These are phyloP conservation scores for Drosophila ezoana DNA, from an alignment of 2,888 invertebrate species.

Conservation along the genomic window DNA sequence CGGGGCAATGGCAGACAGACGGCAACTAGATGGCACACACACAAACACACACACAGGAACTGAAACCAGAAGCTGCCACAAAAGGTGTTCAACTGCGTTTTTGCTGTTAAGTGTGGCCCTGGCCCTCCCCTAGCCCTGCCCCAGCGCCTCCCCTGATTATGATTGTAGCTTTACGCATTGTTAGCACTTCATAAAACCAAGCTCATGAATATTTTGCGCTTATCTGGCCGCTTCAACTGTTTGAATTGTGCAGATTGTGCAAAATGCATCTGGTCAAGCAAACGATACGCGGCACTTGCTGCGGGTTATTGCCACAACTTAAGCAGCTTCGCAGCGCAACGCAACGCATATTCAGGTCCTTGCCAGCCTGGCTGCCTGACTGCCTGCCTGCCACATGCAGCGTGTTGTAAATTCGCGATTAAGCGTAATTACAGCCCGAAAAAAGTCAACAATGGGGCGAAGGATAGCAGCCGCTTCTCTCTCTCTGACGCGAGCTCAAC, in stretches of 20 bases:
- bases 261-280: slow-evolving; percentile 51
- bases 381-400: not conserved
- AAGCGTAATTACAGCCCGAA: slow-evolving; percentile 78
- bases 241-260: slow-evolving; percentile 52
- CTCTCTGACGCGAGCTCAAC: slow-evolving; percentile 44
- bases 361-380: not conserved
- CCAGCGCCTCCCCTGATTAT: slow-evolving; percentile 15
- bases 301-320: slow-evolving; percentile 71
- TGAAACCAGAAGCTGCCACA: slow-evolving; percentile 18
- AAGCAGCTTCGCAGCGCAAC: slow-evolving; percentile 39
- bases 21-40: slow-evolving; percentile 7
- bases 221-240: slow-evolving; percentile 47
- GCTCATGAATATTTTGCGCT: slow-evolving; percentile 84
- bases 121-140: not conserved
- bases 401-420: slow-evolving; percentile 66
- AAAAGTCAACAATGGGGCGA: slow-evolving; percentile 69
- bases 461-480: slow-evolving; percentile 18
- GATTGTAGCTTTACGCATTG: slow-evolving; percentile 74
- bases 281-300: slow-evolving; percentile 42
- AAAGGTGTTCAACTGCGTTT: slow-evolving; percentile 57
- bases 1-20: slow-evolving; percentile 37
- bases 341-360: slow-evolving; percentile 1
- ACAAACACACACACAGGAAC: not conserved
- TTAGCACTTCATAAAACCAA: slow-evolving; percentile 85
- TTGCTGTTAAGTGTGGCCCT: slow-evolving; percentile 40